Evolutionary conservation across 2,797 vertebrate genomes (phyloP).

Genomic region (Phrynocephalus guinanensis): DNA sequence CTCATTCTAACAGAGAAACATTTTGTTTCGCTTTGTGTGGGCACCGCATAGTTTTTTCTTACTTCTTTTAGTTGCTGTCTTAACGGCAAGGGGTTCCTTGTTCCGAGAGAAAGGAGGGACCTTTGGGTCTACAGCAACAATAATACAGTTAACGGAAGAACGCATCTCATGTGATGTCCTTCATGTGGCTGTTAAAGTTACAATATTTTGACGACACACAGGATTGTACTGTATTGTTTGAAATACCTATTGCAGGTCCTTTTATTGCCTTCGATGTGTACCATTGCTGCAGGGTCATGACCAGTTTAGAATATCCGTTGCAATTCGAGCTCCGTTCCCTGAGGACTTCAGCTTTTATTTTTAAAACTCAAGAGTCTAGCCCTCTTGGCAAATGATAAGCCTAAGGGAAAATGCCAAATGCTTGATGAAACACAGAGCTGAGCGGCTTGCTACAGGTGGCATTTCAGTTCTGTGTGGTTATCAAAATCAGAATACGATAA

Average conservation of each 20-base stretch:
- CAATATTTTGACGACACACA: too few relatives aligned
- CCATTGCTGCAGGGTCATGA: too few relatives aligned
- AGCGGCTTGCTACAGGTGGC: too few relatives aligned
- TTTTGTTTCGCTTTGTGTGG: neutral
- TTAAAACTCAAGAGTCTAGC: neutral
- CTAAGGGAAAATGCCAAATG: too few relatives aligned
- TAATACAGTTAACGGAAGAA: neutral
- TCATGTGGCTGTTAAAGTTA: neutral
- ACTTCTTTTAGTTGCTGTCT: neutral
- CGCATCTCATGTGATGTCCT: neutral
- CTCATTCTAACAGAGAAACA: neutral
- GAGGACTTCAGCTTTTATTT: neutral
- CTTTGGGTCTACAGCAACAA: neutral
- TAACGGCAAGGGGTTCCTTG: neutral
- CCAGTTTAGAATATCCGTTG: neutral
- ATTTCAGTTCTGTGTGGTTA: too few relatives aligned
- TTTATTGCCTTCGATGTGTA: too few relatives aligned
- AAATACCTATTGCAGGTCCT: neutral
- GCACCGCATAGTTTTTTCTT: neutral
- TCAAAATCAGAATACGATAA: too few relatives aligned
- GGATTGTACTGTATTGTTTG: neutral
- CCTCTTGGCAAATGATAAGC: neutral
- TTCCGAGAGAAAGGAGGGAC: neutral
- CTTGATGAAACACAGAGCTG: too few relatives aligned
- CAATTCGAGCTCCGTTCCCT: neutral